Percentiles rank a stretch among this genome's conserved stretches.
These are phyloP conservation scores for Hippolais icterina DNA, from an alignment of 2,113 vertebrate genomes.

Conservation along the genomic window DNA sequence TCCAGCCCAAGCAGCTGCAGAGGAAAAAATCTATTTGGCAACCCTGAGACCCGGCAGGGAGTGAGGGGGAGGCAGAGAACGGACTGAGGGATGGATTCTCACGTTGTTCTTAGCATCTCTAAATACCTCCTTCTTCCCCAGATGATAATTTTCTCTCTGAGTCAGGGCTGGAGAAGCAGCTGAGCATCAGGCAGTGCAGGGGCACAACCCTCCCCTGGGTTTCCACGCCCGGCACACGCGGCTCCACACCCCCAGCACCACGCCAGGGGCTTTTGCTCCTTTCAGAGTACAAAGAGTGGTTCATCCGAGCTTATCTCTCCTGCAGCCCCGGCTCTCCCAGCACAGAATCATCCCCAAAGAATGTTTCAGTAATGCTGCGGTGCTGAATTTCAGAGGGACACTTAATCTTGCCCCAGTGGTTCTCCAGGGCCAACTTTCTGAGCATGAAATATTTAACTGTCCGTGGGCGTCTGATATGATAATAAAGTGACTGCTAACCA, in stretches of 20 bases:
- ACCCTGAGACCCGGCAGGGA: neutral
- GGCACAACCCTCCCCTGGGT: neutral
- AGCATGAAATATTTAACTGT: slow-evolving; percentile 66
- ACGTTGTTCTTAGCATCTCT: neutral
- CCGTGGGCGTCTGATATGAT: neutral
- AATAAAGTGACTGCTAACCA: slow-evolving; percentile 28
- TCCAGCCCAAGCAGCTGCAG: neutral
- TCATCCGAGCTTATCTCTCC: slow-evolving; percentile 2
- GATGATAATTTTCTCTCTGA: neutral
- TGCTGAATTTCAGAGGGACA: slow-evolving; percentile 55
- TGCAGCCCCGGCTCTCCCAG: neutral
- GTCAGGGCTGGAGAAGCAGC: neutral
- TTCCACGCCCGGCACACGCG: neutral
- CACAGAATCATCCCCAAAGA: slow-evolving; percentile 62
- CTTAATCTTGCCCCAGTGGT: slow-evolving; percentile 60
- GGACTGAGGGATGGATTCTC: neutral
- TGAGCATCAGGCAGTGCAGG: neutral
- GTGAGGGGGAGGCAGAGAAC: neutral
- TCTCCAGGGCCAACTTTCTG: slow-evolving; percentile 62
- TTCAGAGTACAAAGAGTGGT: slow-evolving; percentile 4
- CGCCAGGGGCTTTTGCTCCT: neutral
- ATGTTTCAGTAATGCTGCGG: slow-evolving; percentile 47
- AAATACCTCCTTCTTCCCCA: neutral
- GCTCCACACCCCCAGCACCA: slow-evolving; percentile 3
- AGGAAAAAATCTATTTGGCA: neutral